These are phyloP conservation scores for Dynastes hyllus DNA, from an alignment of 2,888 invertebrate species.

Conservation along the genomic window DNA sequence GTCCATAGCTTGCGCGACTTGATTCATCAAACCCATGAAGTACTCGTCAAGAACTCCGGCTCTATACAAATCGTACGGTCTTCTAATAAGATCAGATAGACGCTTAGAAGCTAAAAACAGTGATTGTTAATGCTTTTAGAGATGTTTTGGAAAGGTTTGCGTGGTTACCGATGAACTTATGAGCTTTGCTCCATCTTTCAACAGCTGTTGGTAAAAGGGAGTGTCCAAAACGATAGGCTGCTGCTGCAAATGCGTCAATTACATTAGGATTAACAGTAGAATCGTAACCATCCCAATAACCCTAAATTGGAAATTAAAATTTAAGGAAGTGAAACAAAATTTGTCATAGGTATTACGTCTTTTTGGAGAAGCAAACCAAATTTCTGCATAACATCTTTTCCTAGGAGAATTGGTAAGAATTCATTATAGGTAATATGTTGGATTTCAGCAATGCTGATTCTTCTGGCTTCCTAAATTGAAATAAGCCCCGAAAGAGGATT, in stretches of 20 bases:
- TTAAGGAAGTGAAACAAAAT: neutral
- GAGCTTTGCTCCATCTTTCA: slow-evolving; percentile 95
- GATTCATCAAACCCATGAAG: slow-evolving; percentile 94
- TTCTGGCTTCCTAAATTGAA: slow-evolving; percentile 78
- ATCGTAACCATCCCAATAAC: slow-evolving; percentile 90
- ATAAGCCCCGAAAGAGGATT: slow-evolving; percentile 42
- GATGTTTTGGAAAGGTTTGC: neutral
- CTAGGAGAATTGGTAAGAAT: slow-evolving; percentile 90
- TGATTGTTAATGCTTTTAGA: neutral
- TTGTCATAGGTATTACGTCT: slow-evolving; percentile 73
- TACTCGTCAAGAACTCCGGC: slow-evolving; percentile 94
- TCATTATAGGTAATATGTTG: slow-evolving; percentile 94
- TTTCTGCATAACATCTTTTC: slow-evolving; percentile 93
- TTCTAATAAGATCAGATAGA: slow-evolving; percentile 89
- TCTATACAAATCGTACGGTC: slow-evolving; percentile 92
- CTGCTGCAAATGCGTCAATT: slow-evolving; percentile 91
- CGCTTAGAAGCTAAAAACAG: slow-evolving; percentile 84
- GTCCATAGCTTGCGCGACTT: slow-evolving; percentile 96
- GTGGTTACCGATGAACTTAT: slow-evolving; percentile 87
- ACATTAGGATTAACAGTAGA: slow-evolving; percentile 89
- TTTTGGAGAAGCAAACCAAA: slow-evolving; percentile 89
- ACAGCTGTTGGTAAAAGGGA: slow-evolving; percentile 92
- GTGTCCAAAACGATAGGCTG: slow-evolving; percentile 94
- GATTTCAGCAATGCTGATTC: slow-evolving; percentile 89
- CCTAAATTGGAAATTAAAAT: slow-evolving; percentile 72